These are phyloP conservation scores for Meiosimyza platycephala DNA, from an alignment of 2,888 invertebrate species.

Conservation along the genomic window DNA sequence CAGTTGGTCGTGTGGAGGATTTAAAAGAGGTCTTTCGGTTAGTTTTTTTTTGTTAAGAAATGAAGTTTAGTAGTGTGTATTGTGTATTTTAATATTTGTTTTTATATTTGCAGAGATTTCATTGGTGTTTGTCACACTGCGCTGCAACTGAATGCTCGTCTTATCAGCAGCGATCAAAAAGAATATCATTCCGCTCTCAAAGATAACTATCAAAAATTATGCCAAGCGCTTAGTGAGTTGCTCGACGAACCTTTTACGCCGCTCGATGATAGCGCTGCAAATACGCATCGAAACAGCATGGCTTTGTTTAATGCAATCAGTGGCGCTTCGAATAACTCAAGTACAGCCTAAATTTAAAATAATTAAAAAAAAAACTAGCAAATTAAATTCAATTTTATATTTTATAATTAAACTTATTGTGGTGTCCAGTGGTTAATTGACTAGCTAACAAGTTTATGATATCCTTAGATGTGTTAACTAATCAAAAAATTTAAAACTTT, in stretches of 20 bases:
- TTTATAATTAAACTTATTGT: constrained; percentile 2
- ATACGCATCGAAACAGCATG: constrained; percentile 80
- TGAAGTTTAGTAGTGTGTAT: neutral
- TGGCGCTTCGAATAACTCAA: constrained; percentile 83
- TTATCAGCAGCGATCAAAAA: constrained; percentile 89
- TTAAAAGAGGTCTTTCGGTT: constrained; percentile 90
- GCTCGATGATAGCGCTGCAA: constrained; percentile 66
- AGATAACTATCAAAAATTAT: constrained; percentile 87
- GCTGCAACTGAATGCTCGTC: constrained; percentile 86
- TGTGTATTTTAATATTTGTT: neutral
- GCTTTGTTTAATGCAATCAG: constrained; percentile 84
- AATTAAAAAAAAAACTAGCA: neutral
- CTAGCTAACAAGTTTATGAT: constrained; percentile 10
- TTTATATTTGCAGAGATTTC: constrained; percentile 78
- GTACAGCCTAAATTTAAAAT: constrained; percentile 74
- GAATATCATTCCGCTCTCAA: constrained; percentile 92
- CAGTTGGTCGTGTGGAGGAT: constrained; percentile 85
- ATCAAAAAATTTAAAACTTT: neutral
- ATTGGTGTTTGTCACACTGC: constrained; percentile 91
- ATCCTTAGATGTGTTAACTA: neutral
- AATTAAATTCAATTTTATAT: constrained; percentile 33
- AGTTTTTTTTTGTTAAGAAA: constrained; percentile 41
- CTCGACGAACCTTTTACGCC: constrained; percentile 78
- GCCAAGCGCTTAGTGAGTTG: constrained; percentile 78
- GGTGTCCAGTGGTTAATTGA: constrained; percentile 20